Percentiles rank a stretch among this genome's conserved stretches.
These are phyloP conservation scores for Gambusia affinis DNA, from an alignment of 2,113 vertebrate genomes.

Conservation along the genomic window DNA sequence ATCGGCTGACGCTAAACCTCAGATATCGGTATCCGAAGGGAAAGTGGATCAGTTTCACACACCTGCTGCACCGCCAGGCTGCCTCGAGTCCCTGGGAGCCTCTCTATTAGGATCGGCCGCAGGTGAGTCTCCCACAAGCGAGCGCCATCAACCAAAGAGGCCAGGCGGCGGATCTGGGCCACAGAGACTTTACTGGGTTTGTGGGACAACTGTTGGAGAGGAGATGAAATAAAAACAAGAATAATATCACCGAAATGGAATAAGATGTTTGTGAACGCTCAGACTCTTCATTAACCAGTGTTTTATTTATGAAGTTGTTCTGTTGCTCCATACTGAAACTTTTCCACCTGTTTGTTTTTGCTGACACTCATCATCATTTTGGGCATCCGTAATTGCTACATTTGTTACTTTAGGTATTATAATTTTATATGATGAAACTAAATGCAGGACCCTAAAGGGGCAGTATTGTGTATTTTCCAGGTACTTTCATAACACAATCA, in stretches of 20 bases:
- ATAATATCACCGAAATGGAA: no score
- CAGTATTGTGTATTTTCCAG: no score
- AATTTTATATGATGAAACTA: neutral
- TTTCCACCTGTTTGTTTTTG: neutral
- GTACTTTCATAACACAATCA: no score
- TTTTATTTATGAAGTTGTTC: neutral
- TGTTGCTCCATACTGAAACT: neutral
- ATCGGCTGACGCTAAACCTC: no score
- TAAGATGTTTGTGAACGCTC: neutral
- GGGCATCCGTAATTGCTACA: neutral
- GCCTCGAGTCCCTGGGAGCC: slow-evolving; percentile 83
- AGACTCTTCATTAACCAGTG: neutral
- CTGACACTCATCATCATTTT: no score
- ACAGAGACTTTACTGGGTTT: slow-evolving; percentile 77
- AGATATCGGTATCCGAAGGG: no score
- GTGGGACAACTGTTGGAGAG: slow-evolving; percentile 69
- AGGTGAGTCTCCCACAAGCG: slow-evolving; percentile 86
- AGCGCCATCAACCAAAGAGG: slow-evolving; percentile 77
- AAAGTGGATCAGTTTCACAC: neutral
- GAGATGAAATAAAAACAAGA: neutral
- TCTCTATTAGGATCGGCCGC: slow-evolving; percentile 83
- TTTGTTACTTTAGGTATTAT: neutral
- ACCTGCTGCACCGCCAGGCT: slow-evolving; percentile 85
- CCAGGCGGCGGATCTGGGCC: slow-evolving; percentile 77
- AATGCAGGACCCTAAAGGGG: no score